Evolutionary conservation across 1,140 invertebrate species (phyloP), one percentile per base, ranked within the genome.

Genomic region (Reticulitermes speratus): DNA sequence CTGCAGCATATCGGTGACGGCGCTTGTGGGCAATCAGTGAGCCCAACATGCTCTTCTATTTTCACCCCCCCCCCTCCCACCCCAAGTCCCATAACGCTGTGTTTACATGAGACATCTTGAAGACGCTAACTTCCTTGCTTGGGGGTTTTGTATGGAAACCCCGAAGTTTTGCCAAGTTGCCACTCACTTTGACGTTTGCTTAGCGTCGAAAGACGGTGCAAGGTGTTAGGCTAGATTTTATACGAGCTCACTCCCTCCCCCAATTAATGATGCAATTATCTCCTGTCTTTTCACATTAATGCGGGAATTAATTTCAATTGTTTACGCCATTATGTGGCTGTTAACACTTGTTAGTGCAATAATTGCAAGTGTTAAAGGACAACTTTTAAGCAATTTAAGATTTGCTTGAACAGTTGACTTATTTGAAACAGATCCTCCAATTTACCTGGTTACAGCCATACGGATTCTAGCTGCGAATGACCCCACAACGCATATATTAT

Each of bases 21-120:
- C 65, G 65, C 65, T 30, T 75, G 65, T 75, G 65, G 65, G 65
- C 65, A 75, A 75, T 75, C 65, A 75, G 65, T 75, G 65, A 25
- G 65, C 65, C n/a, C 65, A 6, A n/a, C 65, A 16, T 14, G 65
- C 65, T 75, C 8, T 75, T 75, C 25, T 75, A 75, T 75, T n/a
- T 75, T 75, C 25, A n/a, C 65, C 65, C 59, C 59, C 19, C 19
- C 59, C 59, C 59, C 52, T 21, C 52, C 38, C n/a, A n/a, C 5
- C 38, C 38, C 2, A 38, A 55, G 19, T 16, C n/a, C 65, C n/a
- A 75, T 75, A 75, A 75, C n/a, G 25, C n/a, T 7, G 65, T 75
- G 65, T 75, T 75, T 75, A 75, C 65, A 75, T 75, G n/a, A 2
- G 65, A 75, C 65, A 25, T 75, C 65, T 75, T 75, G 25, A 75